Evolutionary conservation across 2,113 vertebrate species (phyloP), one percentile per base, ranked within the genome.

Genomic region (Epinephelus cyanopodus): DNA sequence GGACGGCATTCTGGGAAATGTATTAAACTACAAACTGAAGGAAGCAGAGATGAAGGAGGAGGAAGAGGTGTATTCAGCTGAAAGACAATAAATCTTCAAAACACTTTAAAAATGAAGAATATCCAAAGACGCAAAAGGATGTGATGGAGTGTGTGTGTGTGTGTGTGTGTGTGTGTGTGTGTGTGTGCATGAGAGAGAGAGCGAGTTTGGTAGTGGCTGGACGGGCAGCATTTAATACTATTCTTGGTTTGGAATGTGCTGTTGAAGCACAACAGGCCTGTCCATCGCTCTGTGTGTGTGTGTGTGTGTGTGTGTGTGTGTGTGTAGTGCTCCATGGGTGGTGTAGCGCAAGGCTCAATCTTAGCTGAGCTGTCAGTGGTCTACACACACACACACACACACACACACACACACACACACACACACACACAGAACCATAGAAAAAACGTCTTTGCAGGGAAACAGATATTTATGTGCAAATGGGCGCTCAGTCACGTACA

Each of bases 201-300:
- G 61, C 64, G 18, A 68, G 81, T 4, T 48, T 37, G 85, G 84
- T 65, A 42, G 79, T 53, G 65, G 76, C 56, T 64, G 81, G 66
- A 88, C 69, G 71, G 86, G 64, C 91, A 89, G 86, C 63, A 27
- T 87, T 93, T 85, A 87, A 90, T 87, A 88, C 89, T 92, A 93
- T 91, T 94, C 83, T 72, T 89, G 85, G 83, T 86, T 27, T 68
- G 88, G 90, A 93, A 93, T 93, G 90, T 93, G 86, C 87, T 77
- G 88, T 19, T 87, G 84, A 85, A 83, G 90, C 86, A 87, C 72
- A 88, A 80, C 79, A 83, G 87, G 76, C 63, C 79, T 60, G 81
- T 74, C 71, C 29, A 57, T 87, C 6, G 33, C 15, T 74, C 3
- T 67, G 65, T 87, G 76, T 65, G 61, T 74, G 74, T 63, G 48